phyloP scores from a whole-genome alignment of 2,797 vertebrate species.

The Periophthalmus magnuspinnatus region DNA sequence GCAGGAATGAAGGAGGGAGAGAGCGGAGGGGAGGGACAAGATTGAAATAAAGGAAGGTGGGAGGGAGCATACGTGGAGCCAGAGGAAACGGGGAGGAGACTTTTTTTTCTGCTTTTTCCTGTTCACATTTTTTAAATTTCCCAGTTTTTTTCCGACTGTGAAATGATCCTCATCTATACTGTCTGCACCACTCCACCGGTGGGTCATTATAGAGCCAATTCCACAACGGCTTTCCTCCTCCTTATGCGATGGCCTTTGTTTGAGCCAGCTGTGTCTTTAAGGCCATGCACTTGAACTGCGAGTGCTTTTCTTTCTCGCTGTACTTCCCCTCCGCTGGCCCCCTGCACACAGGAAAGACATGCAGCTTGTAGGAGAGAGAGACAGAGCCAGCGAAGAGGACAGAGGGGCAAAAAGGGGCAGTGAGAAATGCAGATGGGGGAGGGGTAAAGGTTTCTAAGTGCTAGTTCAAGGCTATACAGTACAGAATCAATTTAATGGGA shows the following conservation, averaged over 20 bases:
- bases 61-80: constrained; percentile 58
- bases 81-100: constrained; percentile 67
- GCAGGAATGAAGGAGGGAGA: constrained; percentile 63
- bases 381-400: constrained; percentile 44
- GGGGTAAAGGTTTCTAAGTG: constrained; percentile 63
- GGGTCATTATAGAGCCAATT: constrained; percentile 51
- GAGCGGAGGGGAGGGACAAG: constrained; percentile 56
- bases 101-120: constrained; percentile 66
- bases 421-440: constrained; percentile 69
- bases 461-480: constrained; percentile 49
- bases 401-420: constrained; percentile 66
- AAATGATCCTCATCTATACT: constrained; percentile 40
- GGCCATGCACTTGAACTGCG: constrained; percentile 73
- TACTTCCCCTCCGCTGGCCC: constrained; percentile 75
- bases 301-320: constrained; percentile 69
- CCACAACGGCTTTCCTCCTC: constrained; percentile 37
- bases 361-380: constrained; percentile 58
- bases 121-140: constrained; percentile 49
- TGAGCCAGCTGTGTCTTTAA: constrained; percentile 73
- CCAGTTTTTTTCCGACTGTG: constrained; percentile 6
- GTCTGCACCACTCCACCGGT: constrained; percentile 41
- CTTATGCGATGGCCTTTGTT: constrained; percentile 52
- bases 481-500: constrained; percentile 35
- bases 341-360: constrained; percentile 74
- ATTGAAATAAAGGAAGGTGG: constrained; percentile 66